Evolutionary conservation across 2,888 invertebrate species (phyloP), one percentile per base, ranked within the genome.

Genomic region (Empis stercorea): DNA sequence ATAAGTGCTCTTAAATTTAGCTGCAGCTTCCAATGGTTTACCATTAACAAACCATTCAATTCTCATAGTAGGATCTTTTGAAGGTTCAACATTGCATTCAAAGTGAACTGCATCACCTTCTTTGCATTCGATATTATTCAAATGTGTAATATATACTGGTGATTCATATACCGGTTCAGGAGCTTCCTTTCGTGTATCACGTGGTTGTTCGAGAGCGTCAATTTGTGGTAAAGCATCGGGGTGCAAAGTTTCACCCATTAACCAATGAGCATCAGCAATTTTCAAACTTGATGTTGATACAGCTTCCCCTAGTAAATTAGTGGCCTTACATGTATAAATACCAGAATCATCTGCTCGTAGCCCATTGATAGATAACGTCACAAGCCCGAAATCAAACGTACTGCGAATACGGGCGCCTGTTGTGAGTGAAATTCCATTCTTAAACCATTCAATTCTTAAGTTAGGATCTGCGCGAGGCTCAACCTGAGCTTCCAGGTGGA

Each of bases 31-130:
- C 48, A 99, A 70, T 11, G 89, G 85, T 63, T 88, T 83, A 37
- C 89, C 94, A 66, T 99, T 94, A 51, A 87, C 81, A 73, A 87
- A 93, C 95, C 97, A 99, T 69, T 92, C 93, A 55, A 92, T 84
- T 60, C 81, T 80, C 70, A 93, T 79, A 2, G 88, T 91, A 6
- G 92, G 91, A 68, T 93, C 93, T 63, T 87, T 84, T 5, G 88
- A 84, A 20, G 93, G 93, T 64, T 93, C 91, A 3, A 93, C 91
- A 59, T 85, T 85, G 63, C 91, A 92, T 68, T 92, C 88, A 57
- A 93, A 93, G 71, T 88, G 89, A 54, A 82, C 87, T 57, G 80
- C 87, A 44, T 91, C 89, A 43, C 85, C 85, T 73, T 93, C 93
- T 56, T 80, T 80, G 61, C 88, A 87, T 58, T 89, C 80, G 41